Conservation (phyloP, 1,140 invertebrate genomes). For the Zaprionus ornatus region DNA sequence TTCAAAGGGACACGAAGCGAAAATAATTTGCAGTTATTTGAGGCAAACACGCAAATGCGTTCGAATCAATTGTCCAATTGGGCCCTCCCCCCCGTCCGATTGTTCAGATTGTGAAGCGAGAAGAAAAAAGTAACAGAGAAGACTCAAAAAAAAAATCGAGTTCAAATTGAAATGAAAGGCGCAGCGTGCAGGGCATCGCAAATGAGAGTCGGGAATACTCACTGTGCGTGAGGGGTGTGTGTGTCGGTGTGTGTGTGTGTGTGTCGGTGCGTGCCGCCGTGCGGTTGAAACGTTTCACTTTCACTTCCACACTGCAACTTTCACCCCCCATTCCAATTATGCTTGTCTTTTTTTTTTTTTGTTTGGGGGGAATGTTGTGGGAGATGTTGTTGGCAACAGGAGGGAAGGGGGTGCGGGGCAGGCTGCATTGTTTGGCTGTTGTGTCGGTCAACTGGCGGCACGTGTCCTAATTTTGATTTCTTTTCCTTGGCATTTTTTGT, state of each 20-base stretch:
- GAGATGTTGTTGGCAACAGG: not conserved
- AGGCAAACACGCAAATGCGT: slow-evolving; percentile 82
- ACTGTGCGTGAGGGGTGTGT: slow-evolving; percentile 6
- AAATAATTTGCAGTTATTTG: slow-evolving; percentile 79
- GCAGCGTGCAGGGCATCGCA: slow-evolving; percentile 77
- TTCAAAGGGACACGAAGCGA: slow-evolving; percentile 36
- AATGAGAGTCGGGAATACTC: slow-evolving; percentile 55
- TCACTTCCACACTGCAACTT: slow-evolving; percentile 71
- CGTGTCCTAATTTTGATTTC: slow-evolving; percentile 79
- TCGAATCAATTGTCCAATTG: slow-evolving; percentile 82
- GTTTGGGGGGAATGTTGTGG: not conserved
- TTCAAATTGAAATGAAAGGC: slow-evolving; percentile 78
- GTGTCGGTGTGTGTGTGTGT: slow-evolving; percentile 18
- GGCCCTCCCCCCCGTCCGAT: slow-evolving; percentile 50
- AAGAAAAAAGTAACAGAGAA: slow-evolving; percentile 22
- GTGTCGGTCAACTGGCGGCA: slow-evolving; percentile 76
- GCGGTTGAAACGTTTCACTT: slow-evolving; percentile 65
- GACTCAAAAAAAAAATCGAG: slow-evolving; percentile 52
- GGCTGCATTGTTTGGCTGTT: slow-evolving; percentile 46
- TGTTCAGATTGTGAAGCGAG: slow-evolving; percentile 60
- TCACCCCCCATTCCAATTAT: slow-evolving; percentile 36
- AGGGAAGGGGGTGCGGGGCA: slow-evolving; percentile 4
- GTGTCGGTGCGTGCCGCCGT: slow-evolving; percentile 61
- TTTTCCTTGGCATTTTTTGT: slow-evolving; percentile 24
- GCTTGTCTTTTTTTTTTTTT: not conserved